phyloP scores from a whole-genome alignment of 1,140 invertebrate genomes.

The Helicoverpa armigera region DNA sequence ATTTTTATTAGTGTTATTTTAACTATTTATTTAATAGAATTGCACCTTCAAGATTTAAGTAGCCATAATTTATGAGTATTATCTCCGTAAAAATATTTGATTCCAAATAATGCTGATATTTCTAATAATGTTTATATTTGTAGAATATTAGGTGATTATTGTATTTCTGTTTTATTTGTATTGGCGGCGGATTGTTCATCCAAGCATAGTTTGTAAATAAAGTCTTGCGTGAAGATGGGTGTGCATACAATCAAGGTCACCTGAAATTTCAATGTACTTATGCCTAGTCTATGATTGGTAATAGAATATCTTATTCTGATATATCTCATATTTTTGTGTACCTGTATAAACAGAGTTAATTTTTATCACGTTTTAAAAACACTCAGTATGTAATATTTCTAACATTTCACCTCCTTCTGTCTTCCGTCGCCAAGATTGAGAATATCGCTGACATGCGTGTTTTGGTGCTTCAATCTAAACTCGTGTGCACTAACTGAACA shows the following conservation, averaged over 20 bases:
- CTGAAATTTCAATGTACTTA: slow-evolving; percentile 33
- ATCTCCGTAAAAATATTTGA: slow-evolving; percentile 40
- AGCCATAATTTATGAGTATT: slow-evolving; percentile 63
- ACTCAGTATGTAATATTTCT: slow-evolving; percentile 5
- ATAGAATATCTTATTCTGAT: slow-evolving; percentile 2
- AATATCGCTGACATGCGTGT: slow-evolving; percentile 9
- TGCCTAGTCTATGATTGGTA: slow-evolving; percentile 39
- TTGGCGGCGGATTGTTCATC: slow-evolving; percentile 40
- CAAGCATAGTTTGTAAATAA: slow-evolving; percentile 25
- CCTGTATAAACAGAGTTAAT: slow-evolving; percentile 32
- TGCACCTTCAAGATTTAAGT: slow-evolving; percentile 50
- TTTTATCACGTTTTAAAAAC: slow-evolving; percentile 16
- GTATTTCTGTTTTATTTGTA: slow-evolving; percentile 15
- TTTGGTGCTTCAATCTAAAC: slow-evolving; percentile 33
- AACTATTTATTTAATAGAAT: slow-evolving; percentile 43
- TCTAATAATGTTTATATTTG: slow-evolving; percentile 47
- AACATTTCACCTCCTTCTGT: slow-evolving; percentile 33
- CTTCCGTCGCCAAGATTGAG: slow-evolving; percentile 44
- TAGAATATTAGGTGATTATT: slow-evolving; percentile 19
- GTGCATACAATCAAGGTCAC: slow-evolving; percentile 24
- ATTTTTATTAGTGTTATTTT: slow-evolving; percentile 58
- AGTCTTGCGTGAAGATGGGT: slow-evolving; percentile 14
- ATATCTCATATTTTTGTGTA: slow-evolving; percentile 40
- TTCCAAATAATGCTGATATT: slow-evolving; percentile 52
- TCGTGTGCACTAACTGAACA: slow-evolving; percentile 5